Evolutionary conservation across 2,113 vertebrate genomes (phyloP), one percentile per base, ranked within the genome.

Genomic region (Macaca mulatta): DNA sequence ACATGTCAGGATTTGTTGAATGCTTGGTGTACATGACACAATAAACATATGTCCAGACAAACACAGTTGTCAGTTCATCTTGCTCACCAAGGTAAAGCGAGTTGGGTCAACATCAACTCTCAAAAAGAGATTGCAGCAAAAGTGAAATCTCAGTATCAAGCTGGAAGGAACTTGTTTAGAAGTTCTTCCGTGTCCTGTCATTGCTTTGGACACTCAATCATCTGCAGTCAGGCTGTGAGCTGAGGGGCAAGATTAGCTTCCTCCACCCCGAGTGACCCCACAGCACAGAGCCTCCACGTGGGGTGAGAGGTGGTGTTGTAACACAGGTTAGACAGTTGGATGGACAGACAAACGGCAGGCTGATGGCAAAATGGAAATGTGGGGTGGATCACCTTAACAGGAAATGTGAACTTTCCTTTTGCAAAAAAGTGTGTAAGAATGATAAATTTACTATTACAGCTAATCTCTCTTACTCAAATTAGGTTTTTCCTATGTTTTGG

Each of bases 311-410:
- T 27, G 40, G 23, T 64, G 27, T 69, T 7, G 3, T 6, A 69
- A n/a, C 0, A 17, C 1, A 7, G 5, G 27, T 12, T 11, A 38
- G 32, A 70, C 22, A 1, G n/a, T 22, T 23, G 10, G 3, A 4
- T 16, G 20, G 18, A 1, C 16, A 12, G 22, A 38, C 20, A 32
- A 30, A 22, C 1, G 17, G 45, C 45, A 0, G 8, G 43, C 35
- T 22, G 43, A 12, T 6, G 35, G 57, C 38, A 18, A 55, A 43
- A 22, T 32, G 23, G 25, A 22, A 75, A 59, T 7, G 8, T 72
- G n/a, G 10, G 5, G 13, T 25, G 20, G 48, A 55, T 86, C 27
- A 20, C 32, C n/a, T 79, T 43, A 40, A 64, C 77, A 78, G 22
- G 30, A 61, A 69, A 1, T 57, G 30, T 22, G 32, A 57, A 55